phyloP scores from a whole-genome alignment of 2,888 invertebrate species.

The Venusia cambrica region DNA sequence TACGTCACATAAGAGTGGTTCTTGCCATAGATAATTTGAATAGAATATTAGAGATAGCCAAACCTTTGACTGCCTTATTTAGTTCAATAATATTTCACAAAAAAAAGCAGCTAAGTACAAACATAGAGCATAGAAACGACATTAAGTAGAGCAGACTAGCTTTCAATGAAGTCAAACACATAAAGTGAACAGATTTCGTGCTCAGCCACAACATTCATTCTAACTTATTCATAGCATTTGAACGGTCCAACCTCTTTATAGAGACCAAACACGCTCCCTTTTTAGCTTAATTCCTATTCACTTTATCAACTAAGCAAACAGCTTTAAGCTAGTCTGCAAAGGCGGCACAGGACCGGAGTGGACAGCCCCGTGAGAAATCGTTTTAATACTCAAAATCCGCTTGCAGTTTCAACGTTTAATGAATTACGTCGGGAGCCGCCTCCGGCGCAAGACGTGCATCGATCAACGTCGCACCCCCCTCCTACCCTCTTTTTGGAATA shows the following conservation, averaged over 20 bases:
- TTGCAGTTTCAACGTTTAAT: slow-evolving; percentile 80
- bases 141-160: slow-evolving; percentile 10
- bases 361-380: slow-evolving; percentile 78
- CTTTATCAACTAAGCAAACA: slow-evolving; percentile 59
- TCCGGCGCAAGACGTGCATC: slow-evolving; percentile 84
- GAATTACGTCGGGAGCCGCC: slow-evolving; percentile 81
- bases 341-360: slow-evolving; percentile 62
- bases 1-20: too few species aligned
- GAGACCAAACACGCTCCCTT: slow-evolving; percentile 38
- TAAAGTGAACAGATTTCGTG: slow-evolving; percentile 34
- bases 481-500: slow-evolving; percentile 38
- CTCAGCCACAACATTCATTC: slow-evolving; percentile 34
- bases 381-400: slow-evolving; percentile 80
- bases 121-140: slow-evolving; percentile 1
- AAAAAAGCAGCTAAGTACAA: slow-evolving; percentile 1
- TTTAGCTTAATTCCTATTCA: slow-evolving; percentile 62
- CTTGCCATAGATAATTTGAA: too few species aligned
- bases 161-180: slow-evolving; percentile 20
- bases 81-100: slow-evolving; percentile 13
- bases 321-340: slow-evolving; percentile 53
- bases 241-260: slow-evolving; percentile 33
- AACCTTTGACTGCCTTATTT: too few species aligned
- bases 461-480: slow-evolving; percentile 80
- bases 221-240: slow-evolving; percentile 39
- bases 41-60: too few species aligned